Evolutionary conservation across 2,113 vertebrate species (phyloP), one percentile per base, ranked within the genome.

Genomic region (Plecturocebus donacophilus): DNA sequence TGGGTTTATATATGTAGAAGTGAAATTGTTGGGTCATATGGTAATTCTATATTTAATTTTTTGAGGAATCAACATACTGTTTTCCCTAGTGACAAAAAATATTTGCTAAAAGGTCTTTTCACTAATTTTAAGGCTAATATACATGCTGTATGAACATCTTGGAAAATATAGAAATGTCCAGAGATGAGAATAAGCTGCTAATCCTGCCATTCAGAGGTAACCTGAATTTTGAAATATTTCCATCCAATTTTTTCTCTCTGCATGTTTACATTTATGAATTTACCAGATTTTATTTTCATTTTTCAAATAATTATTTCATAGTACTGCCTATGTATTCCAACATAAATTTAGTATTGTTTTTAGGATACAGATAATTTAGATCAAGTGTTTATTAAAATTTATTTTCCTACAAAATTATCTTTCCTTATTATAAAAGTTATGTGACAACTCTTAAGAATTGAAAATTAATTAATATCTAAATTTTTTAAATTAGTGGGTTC

Each of bases 111-210:
- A 38, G 35, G 70, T 66, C 3, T 87, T 81, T 71, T 93, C 30
- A 66, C n/a, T 66, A 45, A 58, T 58, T 95, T 75, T 80, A 82
- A 95, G 47, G 20, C 38, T 76, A 75, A 21, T 45, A 32, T 21
- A 75, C 47, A 45, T 85, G 1, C 20, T 79, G 84, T 95, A 68
- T 76, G 20, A 38, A 92, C 54, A 64, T 40, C 82, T 94, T 88
- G 66, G 66, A 88, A 94, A 95, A 73, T 56, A 68, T 0, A 68
- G 40, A 94, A 93, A 84, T 75, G 4, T 84, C 32, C 80, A 2
- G 58, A 94, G 56, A 83, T 82, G 54, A 95, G 90, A 96, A 86
- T 81, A 70, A 85, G 45, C 87, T 75, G 75, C 17, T 93, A 21
- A 35, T 75, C 45, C 19, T n/a, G 89, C 3, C 10, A 20, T 85